phyloP scores from a whole-genome alignment of 2,888 invertebrate genomes.

The Choreutis nemorana region DNA sequence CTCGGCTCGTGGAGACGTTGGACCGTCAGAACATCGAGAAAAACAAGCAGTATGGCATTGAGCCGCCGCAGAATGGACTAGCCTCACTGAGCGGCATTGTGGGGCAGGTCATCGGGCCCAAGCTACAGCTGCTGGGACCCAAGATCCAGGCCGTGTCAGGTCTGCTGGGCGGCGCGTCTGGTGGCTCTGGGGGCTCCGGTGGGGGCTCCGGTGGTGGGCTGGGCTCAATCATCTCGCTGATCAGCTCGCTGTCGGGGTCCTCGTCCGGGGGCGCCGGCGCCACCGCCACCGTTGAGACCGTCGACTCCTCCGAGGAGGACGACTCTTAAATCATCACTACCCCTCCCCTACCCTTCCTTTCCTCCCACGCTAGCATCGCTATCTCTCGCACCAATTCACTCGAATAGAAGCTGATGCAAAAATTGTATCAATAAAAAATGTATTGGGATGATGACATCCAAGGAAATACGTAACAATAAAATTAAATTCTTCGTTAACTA shows the following conservation, averaged over 20 bases:
- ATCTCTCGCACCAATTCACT: no score
- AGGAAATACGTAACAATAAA: no score
- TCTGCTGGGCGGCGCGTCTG: constrained; percentile 64
- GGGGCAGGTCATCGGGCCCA: constrained; percentile 74
- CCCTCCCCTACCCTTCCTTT: constrained; percentile 10
- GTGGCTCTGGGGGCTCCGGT: constrained; percentile 63
- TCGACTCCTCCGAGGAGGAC: constrained; percentile 55
- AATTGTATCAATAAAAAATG: no score
- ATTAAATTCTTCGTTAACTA: no score
- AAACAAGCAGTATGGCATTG: constrained; percentile 78
- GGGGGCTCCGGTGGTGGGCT: constrained; percentile 32
- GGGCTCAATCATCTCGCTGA: constrained; percentile 54
- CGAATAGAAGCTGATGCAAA: no score
- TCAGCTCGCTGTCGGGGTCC: constrained; percentile 54
- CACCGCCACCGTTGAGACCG: constrained; percentile 46
- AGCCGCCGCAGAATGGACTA: constrained; percentile 69
- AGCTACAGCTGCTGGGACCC: constrained; percentile 73
- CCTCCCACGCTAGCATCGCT: constrained; percentile 12
- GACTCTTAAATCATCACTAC: constrained; percentile 33
- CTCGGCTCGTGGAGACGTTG: constrained; percentile 71
- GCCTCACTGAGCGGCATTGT: constrained; percentile 69
- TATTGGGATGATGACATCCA: no score
- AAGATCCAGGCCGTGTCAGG: constrained; percentile 68
- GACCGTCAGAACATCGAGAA: constrained; percentile 78
- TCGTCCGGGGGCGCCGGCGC: constrained; percentile 42